A percentile compares a stretch with the other conserved stretches of the same genome.
These are phyloP conservation scores for Clupea harengus DNA, from an alignment of 2,113 vertebrate genomes.

Conservation along the genomic window DNA sequence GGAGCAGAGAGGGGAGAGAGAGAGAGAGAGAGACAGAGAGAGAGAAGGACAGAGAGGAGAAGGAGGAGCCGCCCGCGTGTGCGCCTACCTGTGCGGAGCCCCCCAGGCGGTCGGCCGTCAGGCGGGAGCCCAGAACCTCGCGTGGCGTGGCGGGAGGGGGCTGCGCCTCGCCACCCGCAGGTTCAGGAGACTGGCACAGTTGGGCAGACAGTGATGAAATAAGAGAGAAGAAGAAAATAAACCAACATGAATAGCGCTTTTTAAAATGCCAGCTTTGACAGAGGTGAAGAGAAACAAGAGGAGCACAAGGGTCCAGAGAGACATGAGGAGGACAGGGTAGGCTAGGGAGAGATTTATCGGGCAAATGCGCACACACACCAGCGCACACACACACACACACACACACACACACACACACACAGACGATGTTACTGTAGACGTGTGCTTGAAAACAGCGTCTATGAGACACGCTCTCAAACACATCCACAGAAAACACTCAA, in stretches of 20 bases:
- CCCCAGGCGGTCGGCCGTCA: slow-evolving; percentile 83
- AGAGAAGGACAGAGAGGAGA: neutral
- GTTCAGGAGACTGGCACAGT: slow-evolving; percentile 77
- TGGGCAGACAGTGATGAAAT: slow-evolving; percentile 48
- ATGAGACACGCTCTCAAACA: no score
- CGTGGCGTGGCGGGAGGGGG: slow-evolving; percentile 78
- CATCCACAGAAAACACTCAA: no score
- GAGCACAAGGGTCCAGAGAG: neutral
- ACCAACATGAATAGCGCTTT: slow-evolving; percentile 8
- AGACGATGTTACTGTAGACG: neutral
- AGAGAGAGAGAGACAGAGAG: neutral
- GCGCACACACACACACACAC: neutral
- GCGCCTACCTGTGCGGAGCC: slow-evolving; percentile 82
- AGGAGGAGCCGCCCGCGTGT: slow-evolving; percentile 42
- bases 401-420: neutral
- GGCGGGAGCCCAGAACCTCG: slow-evolving; percentile 81
- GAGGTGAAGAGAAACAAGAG: slow-evolving; percentile 20
- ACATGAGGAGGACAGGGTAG: slow-evolving; percentile 15
- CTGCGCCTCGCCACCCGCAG: slow-evolving; percentile 80
- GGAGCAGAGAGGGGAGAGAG: neutral
- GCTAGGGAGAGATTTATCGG: neutral
- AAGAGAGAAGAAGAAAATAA: slow-evolving; percentile 24
- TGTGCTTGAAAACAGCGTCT: no score
- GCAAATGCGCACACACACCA: neutral
- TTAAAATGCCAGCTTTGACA: neutral